Evolutionary conservation across 1,140 invertebrate species (phyloP), one percentile per base, ranked within the genome.

Genomic region (Stegodyphus mimosarum): DNA sequence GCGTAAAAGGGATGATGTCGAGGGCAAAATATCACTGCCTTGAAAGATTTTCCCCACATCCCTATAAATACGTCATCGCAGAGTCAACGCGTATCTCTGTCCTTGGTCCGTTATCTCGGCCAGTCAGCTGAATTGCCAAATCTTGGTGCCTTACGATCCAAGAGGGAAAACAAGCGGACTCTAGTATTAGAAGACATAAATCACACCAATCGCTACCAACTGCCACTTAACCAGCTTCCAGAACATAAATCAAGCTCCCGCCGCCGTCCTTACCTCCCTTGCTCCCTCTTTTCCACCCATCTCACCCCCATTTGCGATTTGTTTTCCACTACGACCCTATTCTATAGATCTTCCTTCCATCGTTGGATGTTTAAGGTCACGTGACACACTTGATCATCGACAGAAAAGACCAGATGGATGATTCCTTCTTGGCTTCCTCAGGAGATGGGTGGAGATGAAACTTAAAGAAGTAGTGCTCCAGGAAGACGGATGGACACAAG

Each of bases 161-260:
- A 83, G 71, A 74, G 73, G 66, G 50, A 74, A 84, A 84, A 84
- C 73, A 74, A 76, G 73, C 80, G 66, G 53, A 66, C 72, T 63
- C 81, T 84, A 71, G 83, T 86, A 86, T 86, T 86, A 86, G 75
- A 66, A 64, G 53, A 53, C 83, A 78, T 86, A 86, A 86, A 86
- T 86, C 83, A 86, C 75, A 55, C 74, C 83, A 86, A 86, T 86
- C 83, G 83, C 83, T 86, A 86, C 83, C 74, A 86, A 86, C 83
- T 86, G 83, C 83, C 83, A 86, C 83, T 86, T 86, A 86, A 75
- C 55, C 69, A n/a, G 73, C 66, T 86, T 18, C 74, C 51, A 52
- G 83, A 71, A 77, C 75, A 86, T 86, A 77, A 86, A 86, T 86
- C 83, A 86, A 75, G 64, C 18, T 7, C 6, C 55, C 55, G 17